These are phyloP conservation scores for Operophtera brumata DNA, from an alignment of 2,888 invertebrate genomes.

Conservation along the genomic window DNA sequence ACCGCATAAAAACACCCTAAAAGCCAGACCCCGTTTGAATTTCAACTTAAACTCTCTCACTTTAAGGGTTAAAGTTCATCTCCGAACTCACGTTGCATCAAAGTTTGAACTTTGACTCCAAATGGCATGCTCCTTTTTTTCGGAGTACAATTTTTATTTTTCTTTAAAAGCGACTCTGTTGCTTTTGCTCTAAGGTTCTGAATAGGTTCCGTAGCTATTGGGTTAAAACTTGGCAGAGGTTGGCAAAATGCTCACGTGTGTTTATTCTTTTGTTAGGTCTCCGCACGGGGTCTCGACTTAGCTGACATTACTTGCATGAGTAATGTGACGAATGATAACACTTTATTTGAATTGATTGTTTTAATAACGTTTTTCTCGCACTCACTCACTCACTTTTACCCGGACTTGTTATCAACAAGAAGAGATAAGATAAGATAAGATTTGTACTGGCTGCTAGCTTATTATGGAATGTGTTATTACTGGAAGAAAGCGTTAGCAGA, in stretches of 20 bases:
- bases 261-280: conserved; percentile 56
- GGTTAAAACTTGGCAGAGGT: conserved; percentile 49
- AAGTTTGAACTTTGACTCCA: conserved; percentile 65
- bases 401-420: no score
- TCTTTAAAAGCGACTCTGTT: conserved; percentile 38
- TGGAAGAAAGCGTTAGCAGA: no score
- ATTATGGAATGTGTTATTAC: no score
- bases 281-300: conserved; percentile 41
- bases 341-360: conserved; percentile 3
- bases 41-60: conserved; percentile 36
- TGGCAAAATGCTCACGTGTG: conserved; percentile 57
- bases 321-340: conserved; percentile 29
- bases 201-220: conserved; percentile 38
- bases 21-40: conserved; percentile 43
- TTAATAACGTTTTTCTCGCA: neutral
- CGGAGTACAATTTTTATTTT: conserved; percentile 27
- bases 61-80: conserved; percentile 38
- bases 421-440: no score
- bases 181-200: conserved; percentile 35
- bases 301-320: conserved; percentile 51
- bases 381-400: no score
- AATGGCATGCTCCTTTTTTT: conserved; percentile 51
- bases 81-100: conserved; percentile 43
- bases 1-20: conserved; percentile 54
- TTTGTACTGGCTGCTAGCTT: no score